Conservation (phyloP, 2,113 vertebrate genomes). For the Pandion haliaetus region DNA sequence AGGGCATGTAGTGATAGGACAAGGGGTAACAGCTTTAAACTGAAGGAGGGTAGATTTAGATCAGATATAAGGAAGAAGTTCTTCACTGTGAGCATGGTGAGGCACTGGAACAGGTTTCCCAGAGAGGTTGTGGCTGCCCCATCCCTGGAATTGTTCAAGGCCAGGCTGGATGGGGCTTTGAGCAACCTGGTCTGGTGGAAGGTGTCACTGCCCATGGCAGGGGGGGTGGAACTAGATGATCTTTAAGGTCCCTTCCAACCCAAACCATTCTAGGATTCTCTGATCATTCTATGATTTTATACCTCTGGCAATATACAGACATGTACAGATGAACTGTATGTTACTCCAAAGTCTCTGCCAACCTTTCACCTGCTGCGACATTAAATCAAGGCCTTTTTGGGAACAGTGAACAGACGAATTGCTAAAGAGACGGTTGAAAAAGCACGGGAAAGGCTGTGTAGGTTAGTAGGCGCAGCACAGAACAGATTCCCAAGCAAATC, state of each 20-base stretch:
- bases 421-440: neutral
- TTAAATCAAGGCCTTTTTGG: neutral
- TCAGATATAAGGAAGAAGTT: no score
- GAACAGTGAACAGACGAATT: neutral
- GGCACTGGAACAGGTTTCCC: no score
- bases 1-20: no score
- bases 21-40: no score
- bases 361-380: neutral
- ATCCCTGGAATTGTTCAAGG: neutral
- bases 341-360: neutral
- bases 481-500: neutral
- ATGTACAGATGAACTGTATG: rapidly evolving
- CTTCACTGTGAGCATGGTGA: no score
- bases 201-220: rapidly evolving
- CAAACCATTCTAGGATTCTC: rapidly evolving
- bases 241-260: neutral
- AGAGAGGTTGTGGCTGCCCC: no score
- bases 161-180: neutral
- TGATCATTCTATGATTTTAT: rapidly evolving
- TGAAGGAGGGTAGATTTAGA: no score
- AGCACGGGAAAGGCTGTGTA: neutral
- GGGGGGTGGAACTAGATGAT: rapidly evolving
- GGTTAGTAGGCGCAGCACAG: neutral
- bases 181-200: neutral
- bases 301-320: neutral